These are phyloP conservation scores for Clarias batrachus DNA, from an alignment of 2,113 vertebrate species.

Conservation along the genomic window DNA sequence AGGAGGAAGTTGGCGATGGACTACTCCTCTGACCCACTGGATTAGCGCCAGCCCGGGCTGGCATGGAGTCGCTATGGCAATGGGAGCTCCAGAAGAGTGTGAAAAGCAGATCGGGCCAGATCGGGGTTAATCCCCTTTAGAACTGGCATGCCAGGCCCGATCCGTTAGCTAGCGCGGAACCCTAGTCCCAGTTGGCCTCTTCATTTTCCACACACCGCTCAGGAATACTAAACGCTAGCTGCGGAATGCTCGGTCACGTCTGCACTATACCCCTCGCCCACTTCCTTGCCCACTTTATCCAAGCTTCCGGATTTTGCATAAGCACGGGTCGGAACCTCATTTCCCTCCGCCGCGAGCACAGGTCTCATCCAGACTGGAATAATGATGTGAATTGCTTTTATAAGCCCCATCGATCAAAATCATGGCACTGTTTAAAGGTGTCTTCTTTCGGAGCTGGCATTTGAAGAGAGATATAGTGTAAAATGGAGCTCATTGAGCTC, in stretches of 20 bases:
- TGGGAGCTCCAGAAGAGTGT: constrained; percentile 75
- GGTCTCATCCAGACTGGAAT: constrained; percentile 25
- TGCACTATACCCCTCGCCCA: constrained; percentile 22
- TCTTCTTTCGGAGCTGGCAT: constrained; percentile 25
- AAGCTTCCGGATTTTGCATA: background rate
- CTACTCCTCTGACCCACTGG: constrained; percentile 37
- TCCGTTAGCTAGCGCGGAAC: constrained; percentile 73
- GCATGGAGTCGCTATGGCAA: constrained; percentile 70
- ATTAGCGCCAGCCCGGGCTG: constrained; percentile 47
- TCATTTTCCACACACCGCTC: constrained; percentile 77
- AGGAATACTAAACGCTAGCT: constrained; percentile 78
- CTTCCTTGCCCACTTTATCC: constrained; percentile 15
- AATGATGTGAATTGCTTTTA: constrained; percentile 34
- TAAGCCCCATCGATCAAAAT: constrained; percentile 38
- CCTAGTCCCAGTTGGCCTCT: constrained; percentile 76
- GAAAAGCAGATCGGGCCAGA: constrained; percentile 67
- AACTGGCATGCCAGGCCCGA: constrained; percentile 75
- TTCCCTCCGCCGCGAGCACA: background rate
- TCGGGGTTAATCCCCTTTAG: constrained; percentile 78
- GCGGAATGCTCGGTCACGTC: constrained; percentile 80
- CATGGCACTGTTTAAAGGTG: constrained; percentile 22
- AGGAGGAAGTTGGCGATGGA: constrained; percentile 15
- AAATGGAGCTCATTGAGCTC: constrained; percentile 5
- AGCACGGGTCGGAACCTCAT: constrained; percentile 22
- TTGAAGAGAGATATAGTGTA: constrained; percentile 18